Evolutionary conservation across 2,797 vertebrate species (phyloP).

Genomic region (Darevskia nairensis): DNA sequence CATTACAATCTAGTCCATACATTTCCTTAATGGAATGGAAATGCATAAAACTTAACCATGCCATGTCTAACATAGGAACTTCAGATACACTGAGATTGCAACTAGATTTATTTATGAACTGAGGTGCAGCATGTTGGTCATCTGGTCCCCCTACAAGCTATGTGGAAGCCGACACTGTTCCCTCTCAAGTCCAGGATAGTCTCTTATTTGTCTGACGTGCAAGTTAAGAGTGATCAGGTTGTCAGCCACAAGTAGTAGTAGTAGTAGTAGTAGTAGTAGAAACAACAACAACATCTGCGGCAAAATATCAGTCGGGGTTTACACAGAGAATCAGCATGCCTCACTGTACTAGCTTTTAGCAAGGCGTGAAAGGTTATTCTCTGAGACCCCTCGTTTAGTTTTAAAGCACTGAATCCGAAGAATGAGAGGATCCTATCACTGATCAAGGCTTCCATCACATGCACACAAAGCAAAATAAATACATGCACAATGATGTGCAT

Average conservation of each 20-base stretch:
- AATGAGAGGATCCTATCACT: background rate
- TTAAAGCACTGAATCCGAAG: background rate
- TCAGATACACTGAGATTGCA: background rate
- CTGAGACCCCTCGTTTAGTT: background rate
- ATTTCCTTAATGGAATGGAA: background rate
- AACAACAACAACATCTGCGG: too few relatives aligned
- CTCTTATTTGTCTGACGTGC: background rate
- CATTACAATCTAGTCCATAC: background rate
- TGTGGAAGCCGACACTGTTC: background rate
- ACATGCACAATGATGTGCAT: background rate
- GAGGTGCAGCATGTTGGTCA: background rate
- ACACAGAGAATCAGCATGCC: background rate
- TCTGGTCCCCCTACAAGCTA: background rate
- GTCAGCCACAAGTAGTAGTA: too few relatives aligned
- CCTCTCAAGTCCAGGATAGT: background rate
- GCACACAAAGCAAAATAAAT: background rate
- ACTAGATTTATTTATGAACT: background rate
- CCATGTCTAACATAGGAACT: background rate
- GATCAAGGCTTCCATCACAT: background rate
- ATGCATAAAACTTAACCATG: background rate
- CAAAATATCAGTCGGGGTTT: background rate
- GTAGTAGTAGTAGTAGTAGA: fast-evolving
- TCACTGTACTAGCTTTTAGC: background rate
- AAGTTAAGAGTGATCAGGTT: background rate
- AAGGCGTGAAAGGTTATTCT: background rate